These are phyloP conservation scores for Crax fasciolata DNA, from an alignment of 2,797 vertebrate species.

Conservation along the genomic window DNA sequence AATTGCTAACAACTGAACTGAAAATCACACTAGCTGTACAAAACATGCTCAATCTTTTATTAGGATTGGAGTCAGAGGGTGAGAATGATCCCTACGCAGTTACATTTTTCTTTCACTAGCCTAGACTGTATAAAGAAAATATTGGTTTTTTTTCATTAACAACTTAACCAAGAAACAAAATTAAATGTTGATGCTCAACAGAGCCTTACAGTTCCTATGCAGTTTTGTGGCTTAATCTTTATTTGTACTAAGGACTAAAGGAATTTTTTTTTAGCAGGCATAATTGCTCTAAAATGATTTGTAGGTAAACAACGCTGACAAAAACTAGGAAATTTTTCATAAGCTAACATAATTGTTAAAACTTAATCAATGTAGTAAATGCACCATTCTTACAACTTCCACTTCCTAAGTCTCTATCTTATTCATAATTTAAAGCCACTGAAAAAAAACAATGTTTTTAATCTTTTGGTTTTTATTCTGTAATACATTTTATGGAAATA, in stretches of 20 bases:
- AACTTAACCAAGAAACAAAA: neutral
- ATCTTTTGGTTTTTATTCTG: neutral
- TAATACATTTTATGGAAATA: neutral
- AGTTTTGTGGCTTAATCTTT: neutral
- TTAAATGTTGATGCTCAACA: too few relatives aligned
- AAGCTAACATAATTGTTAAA: neutral
- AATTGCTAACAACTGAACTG: neutral
- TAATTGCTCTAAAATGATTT: neutral
- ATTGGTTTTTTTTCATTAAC: neutral
- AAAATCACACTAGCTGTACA: neutral
- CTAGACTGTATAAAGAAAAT: neutral
- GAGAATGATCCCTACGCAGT: neutral
- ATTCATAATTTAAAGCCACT: neutral
- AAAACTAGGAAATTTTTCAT: neutral
- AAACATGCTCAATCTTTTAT: neutral
- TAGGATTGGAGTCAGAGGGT: neutral
- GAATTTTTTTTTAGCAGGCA: neutral
- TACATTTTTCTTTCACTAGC: neutral
- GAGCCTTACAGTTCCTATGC: neutral
- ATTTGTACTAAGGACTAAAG: neutral
- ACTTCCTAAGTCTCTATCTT: neutral
- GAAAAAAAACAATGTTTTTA: neutral
- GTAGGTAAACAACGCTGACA: neutral
- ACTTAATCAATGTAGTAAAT: neutral
- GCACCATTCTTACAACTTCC: neutral